Percentiles rank a stretch among this genome's conserved stretches.
Evolutionary conservation across 2,888 invertebrate species (phyloP).

Genomic region (Trachelus tabidus): DNA sequence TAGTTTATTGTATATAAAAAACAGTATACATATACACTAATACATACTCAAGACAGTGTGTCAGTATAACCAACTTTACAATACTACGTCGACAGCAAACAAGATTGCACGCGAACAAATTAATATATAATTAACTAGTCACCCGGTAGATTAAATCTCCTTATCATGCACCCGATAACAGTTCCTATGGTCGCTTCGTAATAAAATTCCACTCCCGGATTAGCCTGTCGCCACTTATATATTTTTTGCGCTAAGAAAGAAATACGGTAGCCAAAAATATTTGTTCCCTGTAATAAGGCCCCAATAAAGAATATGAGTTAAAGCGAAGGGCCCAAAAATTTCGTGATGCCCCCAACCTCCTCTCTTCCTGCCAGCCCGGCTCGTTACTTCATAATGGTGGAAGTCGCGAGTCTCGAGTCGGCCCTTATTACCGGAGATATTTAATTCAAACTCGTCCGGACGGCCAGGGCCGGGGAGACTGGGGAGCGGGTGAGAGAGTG

Average conservation of each 20-base stretch:
- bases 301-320: neutral
- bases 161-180: slow-evolving; percentile 52
- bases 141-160: slow-evolving; percentile 56
- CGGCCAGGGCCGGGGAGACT: slow-evolving; percentile 28
- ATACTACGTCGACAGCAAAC: slow-evolving; percentile 22
- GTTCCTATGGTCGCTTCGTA: slow-evolving; percentile 43
- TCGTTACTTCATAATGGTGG: neutral
- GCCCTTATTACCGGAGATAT: slow-evolving; percentile 54
- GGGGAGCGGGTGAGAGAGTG: slow-evolving; percentile 22
- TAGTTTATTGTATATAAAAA: neutral
- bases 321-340: neutral
- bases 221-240: neutral
- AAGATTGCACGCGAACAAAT: slow-evolving; percentile 59
- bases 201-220: slow-evolving; percentile 12
- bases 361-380: too few relatives aligned
- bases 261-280: neutral
- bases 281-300: neutral
- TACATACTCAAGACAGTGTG: too few relatives aligned
- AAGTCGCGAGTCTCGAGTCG: neutral
- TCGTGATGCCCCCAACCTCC: neutral
- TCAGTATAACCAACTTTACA: slow-evolving; percentile 23
- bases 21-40: accelerated
- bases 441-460: slow-evolving; percentile 54
- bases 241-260: neutral
- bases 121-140: slow-evolving; percentile 63